Conservation (phyloP, 2,888 invertebrate genomes). For the Uloborus plumipes region DNA sequence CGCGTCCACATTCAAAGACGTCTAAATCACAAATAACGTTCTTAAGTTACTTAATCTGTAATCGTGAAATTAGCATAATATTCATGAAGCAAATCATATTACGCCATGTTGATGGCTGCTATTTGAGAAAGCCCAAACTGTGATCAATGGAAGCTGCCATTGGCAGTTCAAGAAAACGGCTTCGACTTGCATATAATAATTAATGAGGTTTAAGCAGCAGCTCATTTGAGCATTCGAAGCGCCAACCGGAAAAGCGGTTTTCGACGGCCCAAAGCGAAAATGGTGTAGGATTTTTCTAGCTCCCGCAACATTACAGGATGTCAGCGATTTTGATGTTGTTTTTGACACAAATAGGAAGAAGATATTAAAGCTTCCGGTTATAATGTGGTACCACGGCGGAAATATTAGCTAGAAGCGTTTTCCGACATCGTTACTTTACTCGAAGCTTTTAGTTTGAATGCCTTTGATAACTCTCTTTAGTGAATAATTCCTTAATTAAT, state of each 20-base stretch:
- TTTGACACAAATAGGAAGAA: constrained; percentile 9
- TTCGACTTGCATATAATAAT: constrained; percentile 7
- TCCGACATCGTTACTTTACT: constrained; percentile 18
- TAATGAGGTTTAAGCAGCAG: constrained; percentile 13
- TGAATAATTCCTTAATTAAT: neutral
- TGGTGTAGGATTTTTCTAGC: neutral
- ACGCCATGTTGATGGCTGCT: neutral
- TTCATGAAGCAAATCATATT: constrained; percentile 8
- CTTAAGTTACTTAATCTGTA: too few relatives aligned
- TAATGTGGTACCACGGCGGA: constrained; percentile 11
- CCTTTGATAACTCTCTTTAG: too few relatives aligned
- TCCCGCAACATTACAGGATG: neutral
- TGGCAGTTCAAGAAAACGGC: neutral
- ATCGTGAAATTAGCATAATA: constrained; percentile 15
- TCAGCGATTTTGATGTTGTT: constrained; percentile 7
- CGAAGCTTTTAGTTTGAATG: neutral
- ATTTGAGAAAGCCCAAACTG: neutral
- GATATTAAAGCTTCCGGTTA: constrained; percentile 16
- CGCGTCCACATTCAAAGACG: too few relatives aligned
- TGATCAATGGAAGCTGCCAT: constrained; percentile 1
- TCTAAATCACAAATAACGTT: too few relatives aligned
- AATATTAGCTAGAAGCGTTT: constrained; percentile 14
- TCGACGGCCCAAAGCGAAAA: constrained; percentile 17
- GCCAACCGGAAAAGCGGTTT: constrained; percentile 12
- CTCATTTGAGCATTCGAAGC: constrained; percentile 3